phyloP scores from a whole-genome alignment of 2,797 vertebrate species.

The Anas bernieri region DNA sequence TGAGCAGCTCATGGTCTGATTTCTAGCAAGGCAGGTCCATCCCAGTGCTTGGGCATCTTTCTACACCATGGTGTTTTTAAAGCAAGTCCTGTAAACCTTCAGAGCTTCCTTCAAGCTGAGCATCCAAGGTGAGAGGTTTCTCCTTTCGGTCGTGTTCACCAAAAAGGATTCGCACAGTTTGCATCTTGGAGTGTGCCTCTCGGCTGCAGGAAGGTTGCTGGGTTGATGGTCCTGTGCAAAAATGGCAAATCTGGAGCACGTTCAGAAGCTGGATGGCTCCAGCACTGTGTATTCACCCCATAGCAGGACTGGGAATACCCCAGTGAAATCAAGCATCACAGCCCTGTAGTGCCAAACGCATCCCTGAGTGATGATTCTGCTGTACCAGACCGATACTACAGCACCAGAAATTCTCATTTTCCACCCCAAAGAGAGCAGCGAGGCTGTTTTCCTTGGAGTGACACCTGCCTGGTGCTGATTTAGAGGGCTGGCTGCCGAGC shows the following conservation, averaged over 20 bases:
- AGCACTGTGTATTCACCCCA: neutral
- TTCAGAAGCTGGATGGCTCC: neutral
- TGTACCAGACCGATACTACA: neutral
- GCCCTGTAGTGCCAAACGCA: neutral
- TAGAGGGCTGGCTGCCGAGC: constrained; percentile 17
- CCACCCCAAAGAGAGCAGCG: neutral
- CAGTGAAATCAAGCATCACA: neutral
- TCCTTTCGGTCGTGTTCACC: neutral
- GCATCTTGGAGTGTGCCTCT: neutral
- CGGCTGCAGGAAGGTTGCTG: neutral
- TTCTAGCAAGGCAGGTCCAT: neutral
- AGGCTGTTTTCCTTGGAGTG: neutral
- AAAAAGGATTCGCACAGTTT: neutral
- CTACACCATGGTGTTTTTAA: neutral
- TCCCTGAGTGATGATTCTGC: neutral
- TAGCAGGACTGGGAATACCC: neutral
- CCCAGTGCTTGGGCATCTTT: too few relatives aligned
- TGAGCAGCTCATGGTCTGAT: neutral
- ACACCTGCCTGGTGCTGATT: constrained; percentile 52
- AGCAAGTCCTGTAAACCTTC: neutral
- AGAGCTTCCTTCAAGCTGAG: neutral
- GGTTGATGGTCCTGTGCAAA: fast-evolving
- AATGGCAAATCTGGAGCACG: neutral
- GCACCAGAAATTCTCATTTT: neutral
- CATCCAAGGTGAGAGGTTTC: neutral